Conservation (phyloP, 2,797 vertebrate genomes). For the Peromyscus attwateri region DNA sequence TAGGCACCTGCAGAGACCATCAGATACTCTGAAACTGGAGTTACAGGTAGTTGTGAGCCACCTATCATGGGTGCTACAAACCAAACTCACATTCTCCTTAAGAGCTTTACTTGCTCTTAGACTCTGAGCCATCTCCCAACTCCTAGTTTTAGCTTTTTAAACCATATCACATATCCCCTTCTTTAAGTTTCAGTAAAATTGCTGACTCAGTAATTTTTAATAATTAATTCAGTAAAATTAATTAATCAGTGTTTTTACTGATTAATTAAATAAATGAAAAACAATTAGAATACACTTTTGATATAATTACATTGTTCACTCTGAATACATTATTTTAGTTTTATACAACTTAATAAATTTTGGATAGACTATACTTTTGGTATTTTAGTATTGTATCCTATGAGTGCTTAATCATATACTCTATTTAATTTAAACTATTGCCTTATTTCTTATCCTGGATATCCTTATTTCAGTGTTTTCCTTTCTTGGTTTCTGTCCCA, state of each 20-base stretch:
- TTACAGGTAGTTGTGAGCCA: background rate
- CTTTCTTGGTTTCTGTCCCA: background rate
- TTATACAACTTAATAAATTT: background rate
- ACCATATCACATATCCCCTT: background rate
- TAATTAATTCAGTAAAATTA: background rate
- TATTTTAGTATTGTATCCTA: background rate
- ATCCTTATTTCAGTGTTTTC: background rate
- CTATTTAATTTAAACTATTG: background rate
- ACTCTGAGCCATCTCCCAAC: background rate
- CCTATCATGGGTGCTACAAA: background rate
- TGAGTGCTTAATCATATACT: background rate
- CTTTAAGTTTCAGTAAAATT: background rate
- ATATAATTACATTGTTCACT: background rate
- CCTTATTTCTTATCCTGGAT: background rate
- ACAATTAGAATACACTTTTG: background rate
- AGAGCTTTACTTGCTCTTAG: background rate
- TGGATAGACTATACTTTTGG: background rate
- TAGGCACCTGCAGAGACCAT: background rate
- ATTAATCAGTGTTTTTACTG: background rate
- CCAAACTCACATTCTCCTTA: background rate
- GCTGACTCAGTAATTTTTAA: too few relatives aligned
- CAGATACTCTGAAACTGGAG: background rate
- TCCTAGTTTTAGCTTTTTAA: background rate
- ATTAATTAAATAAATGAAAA: background rate
- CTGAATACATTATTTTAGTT: background rate